These are phyloP conservation scores for Hippocampus comes DNA, from an alignment of 2,113 vertebrate species.

Conservation along the genomic window DNA sequence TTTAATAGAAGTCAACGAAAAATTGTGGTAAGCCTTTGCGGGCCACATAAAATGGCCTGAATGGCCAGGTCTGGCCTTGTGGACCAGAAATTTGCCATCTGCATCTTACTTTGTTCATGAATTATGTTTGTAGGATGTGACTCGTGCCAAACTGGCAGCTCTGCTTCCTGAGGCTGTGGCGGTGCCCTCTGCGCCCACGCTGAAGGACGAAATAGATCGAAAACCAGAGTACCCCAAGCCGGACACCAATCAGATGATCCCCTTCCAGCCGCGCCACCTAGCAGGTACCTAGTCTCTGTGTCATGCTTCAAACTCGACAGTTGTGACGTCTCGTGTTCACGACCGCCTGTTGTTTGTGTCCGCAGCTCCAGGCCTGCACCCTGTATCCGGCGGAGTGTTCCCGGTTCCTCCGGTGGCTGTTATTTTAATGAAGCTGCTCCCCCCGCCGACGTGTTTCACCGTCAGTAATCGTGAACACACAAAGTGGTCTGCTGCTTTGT, in stretches of 20 bases:
- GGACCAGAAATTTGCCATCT: not conserved
- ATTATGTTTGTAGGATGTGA: slow-evolving; percentile 80
- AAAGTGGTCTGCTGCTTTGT: not conserved
- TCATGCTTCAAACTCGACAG: too few relatives aligned
- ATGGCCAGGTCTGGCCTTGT: not conserved
- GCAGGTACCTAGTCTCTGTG: slow-evolving; percentile 79
- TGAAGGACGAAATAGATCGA: slow-evolving; percentile 91
- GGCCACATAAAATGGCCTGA: not conserved
- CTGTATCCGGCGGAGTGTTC: slow-evolving; percentile 95
- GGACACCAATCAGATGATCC: slow-evolving; percentile 97
- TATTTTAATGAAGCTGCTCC: slow-evolving; percentile 94
- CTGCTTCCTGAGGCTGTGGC: slow-evolving; percentile 93
- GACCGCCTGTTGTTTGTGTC: slow-evolving; percentile 2
- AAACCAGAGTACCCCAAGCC: slow-evolving; percentile 98
- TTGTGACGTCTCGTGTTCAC: not conserved
- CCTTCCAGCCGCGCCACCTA: slow-evolving; percentile 95
- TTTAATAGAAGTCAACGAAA: not conserved
- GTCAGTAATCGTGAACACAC: slow-evolving; percentile 69
- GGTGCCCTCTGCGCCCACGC: slow-evolving; percentile 83
- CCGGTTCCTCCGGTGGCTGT: slow-evolving; percentile 95
- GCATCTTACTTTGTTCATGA: not conserved
- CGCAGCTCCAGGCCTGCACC: slow-evolving; percentile 92
- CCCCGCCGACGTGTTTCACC: slow-evolving; percentile 91
- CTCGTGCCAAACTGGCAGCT: slow-evolving; percentile 89
- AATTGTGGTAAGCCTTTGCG: not conserved